Evolutionary conservation across 2,888 invertebrate species (phyloP).

Genomic region (Cotesia congregata): DNA sequence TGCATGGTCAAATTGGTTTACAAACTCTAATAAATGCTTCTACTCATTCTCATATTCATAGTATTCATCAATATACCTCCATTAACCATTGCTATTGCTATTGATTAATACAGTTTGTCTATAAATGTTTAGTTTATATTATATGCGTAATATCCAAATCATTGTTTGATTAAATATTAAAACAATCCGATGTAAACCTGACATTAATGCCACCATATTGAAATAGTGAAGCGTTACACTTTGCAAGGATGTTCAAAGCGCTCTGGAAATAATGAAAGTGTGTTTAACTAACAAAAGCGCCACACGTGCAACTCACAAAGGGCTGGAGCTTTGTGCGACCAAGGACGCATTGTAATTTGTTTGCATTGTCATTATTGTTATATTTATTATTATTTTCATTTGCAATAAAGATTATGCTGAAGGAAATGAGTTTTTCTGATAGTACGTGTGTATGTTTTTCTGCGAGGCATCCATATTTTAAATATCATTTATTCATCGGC

Average conservation of each 20-base stretch:
- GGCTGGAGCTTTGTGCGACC: background rate
- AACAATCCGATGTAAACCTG: background rate
- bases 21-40: background rate
- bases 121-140: background rate
- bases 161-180: background rate
- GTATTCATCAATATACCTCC: background rate
- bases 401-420: background rate
- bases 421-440: background rate
- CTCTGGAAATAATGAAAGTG: background rate
- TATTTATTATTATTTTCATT: background rate
- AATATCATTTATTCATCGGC: background rate
- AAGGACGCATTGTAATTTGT: background rate
- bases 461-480: background rate
- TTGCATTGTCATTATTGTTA: conserved; percentile 30
- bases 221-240: background rate
- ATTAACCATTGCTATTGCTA: background rate
- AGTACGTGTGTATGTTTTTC: background rate
- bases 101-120: background rate
- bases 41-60: too few relatives aligned
- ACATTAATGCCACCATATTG: background rate
- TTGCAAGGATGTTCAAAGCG: background rate
- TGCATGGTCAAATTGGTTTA: background rate
- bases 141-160: background rate
- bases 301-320: background rate
- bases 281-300: background rate